A percentile compares a stretch with the other conserved stretches of the same genome.
Evolutionary conservation across 37 sponge, comb jelly and placozoan species (phyloP).

Genomic region (Crambe crambe): DNA sequence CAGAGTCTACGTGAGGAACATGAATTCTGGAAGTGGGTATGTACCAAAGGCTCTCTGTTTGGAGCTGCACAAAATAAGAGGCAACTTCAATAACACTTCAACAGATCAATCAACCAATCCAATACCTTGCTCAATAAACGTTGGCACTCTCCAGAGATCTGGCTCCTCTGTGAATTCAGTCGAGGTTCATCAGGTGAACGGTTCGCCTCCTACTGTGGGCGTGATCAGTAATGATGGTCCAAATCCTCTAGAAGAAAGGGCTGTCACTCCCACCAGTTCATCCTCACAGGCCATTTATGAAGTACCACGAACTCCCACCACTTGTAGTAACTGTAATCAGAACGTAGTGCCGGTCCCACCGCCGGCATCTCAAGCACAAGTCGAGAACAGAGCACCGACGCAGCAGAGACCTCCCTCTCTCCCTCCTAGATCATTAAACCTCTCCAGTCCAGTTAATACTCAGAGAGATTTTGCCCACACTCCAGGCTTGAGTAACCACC

Average conservation of each 20-base stretch:
- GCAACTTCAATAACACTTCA: neutral
- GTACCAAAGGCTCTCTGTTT: slow-evolving; percentile 28
- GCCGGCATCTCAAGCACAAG: neutral
- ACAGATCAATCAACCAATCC: neutral
- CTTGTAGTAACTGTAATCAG: too few relatives aligned
- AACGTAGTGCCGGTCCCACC: too few relatives aligned
- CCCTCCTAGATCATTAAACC: neutral
- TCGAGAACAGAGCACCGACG: neutral
- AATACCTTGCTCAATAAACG: neutral
- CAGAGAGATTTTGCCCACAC: neutral
- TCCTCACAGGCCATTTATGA: slow-evolving; percentile 3
- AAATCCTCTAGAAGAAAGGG: neutral
- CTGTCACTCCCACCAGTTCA: neutral
- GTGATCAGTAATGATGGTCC: neutral
- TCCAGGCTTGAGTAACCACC: neutral
- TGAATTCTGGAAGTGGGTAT: slow-evolving; percentile 42
- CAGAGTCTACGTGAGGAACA: slow-evolving; percentile 31
- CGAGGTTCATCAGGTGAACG: slow-evolving; percentile 10
- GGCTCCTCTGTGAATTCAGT: slow-evolving; percentile 12
- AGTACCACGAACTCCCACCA: neutral
- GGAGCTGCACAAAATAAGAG: slow-evolving; percentile 11
- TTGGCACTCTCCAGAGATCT: neutral
- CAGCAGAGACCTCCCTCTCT: neutral
- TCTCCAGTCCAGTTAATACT: neutral
- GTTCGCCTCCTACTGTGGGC: neutral